Evolutionary conservation across 2,113 vertebrate genomes (phyloP).

Genomic region (Helogale parvula): DNA sequence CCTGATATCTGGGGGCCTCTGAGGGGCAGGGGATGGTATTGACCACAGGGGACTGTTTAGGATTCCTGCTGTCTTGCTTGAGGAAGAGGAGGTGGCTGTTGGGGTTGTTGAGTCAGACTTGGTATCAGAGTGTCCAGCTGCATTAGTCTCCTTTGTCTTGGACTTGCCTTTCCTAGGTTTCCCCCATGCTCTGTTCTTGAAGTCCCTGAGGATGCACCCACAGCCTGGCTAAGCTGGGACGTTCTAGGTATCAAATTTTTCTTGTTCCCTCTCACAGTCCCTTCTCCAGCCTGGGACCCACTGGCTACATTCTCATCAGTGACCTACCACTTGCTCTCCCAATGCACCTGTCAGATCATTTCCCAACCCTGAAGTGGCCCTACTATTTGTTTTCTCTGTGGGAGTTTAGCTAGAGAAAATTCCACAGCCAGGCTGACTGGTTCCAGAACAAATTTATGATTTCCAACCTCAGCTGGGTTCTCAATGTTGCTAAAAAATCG

Average conservation of each 20-base stretch:
- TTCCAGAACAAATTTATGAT: not conserved
- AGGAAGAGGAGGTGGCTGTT: not conserved
- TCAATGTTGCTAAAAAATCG: not conserved
- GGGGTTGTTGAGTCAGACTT: not conserved
- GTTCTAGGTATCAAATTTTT: not conserved
- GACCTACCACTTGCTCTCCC: not conserved
- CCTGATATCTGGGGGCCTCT: not conserved
- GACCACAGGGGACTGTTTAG: not conserved
- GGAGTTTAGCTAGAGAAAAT: constrained; percentile 43
- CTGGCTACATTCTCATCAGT: not conserved
- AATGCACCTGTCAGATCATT: not conserved
- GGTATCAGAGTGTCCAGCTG: not conserved
- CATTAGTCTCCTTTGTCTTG: not conserved
- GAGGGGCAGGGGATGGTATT: not conserved
- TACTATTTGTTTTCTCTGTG: not conserved
- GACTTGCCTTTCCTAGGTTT: not conserved
- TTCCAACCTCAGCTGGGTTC: not conserved
- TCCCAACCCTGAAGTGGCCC: not conserved
- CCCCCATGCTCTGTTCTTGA: not conserved
- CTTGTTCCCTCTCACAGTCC: not conserved
- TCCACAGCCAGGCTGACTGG: not conserved
- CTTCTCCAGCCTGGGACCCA: not conserved
- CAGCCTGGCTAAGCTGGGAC: not conserved
- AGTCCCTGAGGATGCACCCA: not conserved
- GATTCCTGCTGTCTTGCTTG: not conserved